Base-by-base conservation (phyloP, 2,113 vertebrate species). In the Podilymbus podiceps region DNA sequence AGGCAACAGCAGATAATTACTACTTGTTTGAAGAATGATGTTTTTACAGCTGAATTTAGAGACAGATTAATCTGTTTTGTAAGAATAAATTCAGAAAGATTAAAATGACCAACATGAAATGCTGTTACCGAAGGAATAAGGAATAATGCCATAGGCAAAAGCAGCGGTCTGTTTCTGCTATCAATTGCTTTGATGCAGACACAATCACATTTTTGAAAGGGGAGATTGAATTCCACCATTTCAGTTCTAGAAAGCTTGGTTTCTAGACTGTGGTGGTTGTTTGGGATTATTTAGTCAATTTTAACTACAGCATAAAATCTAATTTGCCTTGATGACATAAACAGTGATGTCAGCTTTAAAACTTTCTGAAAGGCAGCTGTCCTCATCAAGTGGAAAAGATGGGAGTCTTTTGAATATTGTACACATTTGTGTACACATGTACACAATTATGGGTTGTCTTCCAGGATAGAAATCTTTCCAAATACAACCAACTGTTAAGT, bases 171-270 rank as follows among this genome's bases (percentile, higher is more conserved):
- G 12, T 86, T 90, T 77, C 21, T 90, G 50, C 42, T 81, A 9
- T 78, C 52, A 12, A 20, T 78, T 84, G 69, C n/a, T 85, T 92
- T 94, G 75, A 22, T 88, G 76, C 66, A 87, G 80, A 68, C 40
- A 46, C 52, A 49, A 69, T 71, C 42, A 81, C 23, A 19, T 47
- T 60, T 86, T 88, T 63, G 75, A 76, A 56, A 86, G 53, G 35
- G 69, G 60, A 31, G 18, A 49, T 40, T 1, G 16, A 44, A 30
- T 21, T 64, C 30, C 8, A 17, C 31, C 15, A 9, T 80, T 73
- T 85, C 8, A 14, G 20, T 74, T 60, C 52, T 62, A 35, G 38
- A 81, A 77, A 33, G 16, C 11, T 42, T 81, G 18, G 33, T 15
- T 77, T 93, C 47, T 66, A 28, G 13, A 10, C 31, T 75, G 53